Evolutionary conservation across 2,888 invertebrate species (phyloP).

Genomic region (Plagodis pulveraria): DNA sequence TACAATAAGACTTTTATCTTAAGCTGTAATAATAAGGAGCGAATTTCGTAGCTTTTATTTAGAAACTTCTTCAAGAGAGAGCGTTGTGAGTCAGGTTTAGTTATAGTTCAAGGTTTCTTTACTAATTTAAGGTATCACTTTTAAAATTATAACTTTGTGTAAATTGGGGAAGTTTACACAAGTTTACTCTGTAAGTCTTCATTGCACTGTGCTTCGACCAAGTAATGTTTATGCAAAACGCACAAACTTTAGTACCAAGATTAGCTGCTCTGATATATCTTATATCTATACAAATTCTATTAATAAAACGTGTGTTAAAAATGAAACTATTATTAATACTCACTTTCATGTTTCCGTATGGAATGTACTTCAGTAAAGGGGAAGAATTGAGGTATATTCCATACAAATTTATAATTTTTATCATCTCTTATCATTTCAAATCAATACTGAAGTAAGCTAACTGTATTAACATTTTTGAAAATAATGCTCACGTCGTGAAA

Average conservation of each 20-base stretch:
- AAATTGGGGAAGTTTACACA: slow-evolving; percentile 84
- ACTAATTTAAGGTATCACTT: slow-evolving; percentile 50
- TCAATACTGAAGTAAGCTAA: slow-evolving; percentile 62
- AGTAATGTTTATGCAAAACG: slow-evolving; percentile 63
- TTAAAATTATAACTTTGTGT: slow-evolving; percentile 57
- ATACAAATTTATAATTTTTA: slow-evolving; percentile 48
- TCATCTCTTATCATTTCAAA: slow-evolving; percentile 54
- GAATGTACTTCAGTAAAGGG: slow-evolving; percentile 79
- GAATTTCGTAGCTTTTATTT: slow-evolving; percentile 57
- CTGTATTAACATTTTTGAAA: slow-evolving; percentile 48
- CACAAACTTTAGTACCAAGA: slow-evolving; percentile 63
- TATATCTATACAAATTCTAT: slow-evolving; percentile 21
- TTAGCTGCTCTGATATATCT: slow-evolving; percentile 41
- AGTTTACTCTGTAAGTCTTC: slow-evolving; percentile 56
- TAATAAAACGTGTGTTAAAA: slow-evolving; percentile 17
- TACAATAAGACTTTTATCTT: slow-evolving; percentile 64
- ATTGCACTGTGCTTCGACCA: slow-evolving; percentile 76
- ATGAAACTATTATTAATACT: slow-evolving; percentile 36
- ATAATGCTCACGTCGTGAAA: slow-evolving; percentile 78
- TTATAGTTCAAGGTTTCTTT: slow-evolving; percentile 48
- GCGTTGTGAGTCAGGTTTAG: slow-evolving; percentile 68
- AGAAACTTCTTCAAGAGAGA: slow-evolving; percentile 58
- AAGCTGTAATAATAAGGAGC: slow-evolving; percentile 62
- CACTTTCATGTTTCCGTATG: slow-evolving; percentile 53
- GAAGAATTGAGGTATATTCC: slow-evolving; percentile 78